Base-by-base conservation (phyloP, 2,797 vertebrate species). In the Alfaro cultratus region DNA sequence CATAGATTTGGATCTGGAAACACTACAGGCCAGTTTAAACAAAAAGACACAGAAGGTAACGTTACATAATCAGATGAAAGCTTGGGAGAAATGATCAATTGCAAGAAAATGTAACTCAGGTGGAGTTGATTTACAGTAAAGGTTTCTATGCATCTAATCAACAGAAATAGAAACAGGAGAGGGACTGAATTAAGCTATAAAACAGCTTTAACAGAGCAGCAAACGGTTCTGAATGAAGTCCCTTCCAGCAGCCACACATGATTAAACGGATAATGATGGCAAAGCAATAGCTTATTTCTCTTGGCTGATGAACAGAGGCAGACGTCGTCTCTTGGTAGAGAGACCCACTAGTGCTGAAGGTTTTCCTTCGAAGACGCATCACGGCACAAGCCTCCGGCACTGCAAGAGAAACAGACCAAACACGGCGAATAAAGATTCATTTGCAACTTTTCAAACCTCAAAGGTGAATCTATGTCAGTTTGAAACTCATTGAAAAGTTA, bases 321-420 rank as follows among this genome's bases (percentile, higher is more conserved):
- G 77, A 86, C n/a, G 70, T 78, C 53, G 1, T 80, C 79, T 83
- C 76, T 77, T 64, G 31, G 71, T 12, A 39, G 70, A 34, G 57
- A 34, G 57, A 72, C 73, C 51, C 31, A 43, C 18, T 64, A 74
- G 49, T 18, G 21, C 36, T 45, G 85, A 46, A 68, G 73, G 13
- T 80, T 79, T 88, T 74, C 80, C 46, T 79, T 81, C 79, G 76
- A 62, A 76, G 91, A 49, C 49, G 4, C 78, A 11, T 80, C 75
- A n/a, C 64, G 34, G 73, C 76, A 49, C 84, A 11, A 23, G 75
- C 23, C 18, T 87, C 73, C 18, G 64, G 73, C 85, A 68, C 93
- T 94, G 91, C 72, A 80, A 86, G 80, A 83, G 34, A 85, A 91
- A 87, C 23, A 74, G 26, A 53, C 64, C 67, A 64, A 43, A 49